These are phyloP conservation scores for Artemia franciscana DNA, from an alignment of 1,140 invertebrate species.

Conservation along the genomic window DNA sequence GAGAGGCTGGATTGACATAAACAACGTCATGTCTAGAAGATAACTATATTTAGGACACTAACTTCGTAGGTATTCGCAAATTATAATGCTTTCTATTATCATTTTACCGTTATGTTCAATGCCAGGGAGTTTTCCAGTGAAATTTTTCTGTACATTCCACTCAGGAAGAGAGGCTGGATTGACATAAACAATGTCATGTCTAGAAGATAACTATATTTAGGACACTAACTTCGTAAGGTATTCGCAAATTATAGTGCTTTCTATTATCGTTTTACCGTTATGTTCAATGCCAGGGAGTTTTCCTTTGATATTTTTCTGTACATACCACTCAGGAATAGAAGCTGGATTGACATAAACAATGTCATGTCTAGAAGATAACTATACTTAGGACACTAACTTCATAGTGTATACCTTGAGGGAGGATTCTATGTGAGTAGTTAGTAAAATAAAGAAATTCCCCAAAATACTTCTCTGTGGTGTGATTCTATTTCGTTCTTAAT, in stretches of 20 bases:
- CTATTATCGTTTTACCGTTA: conserved; percentile 36
- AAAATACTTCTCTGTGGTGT: too few species aligned
- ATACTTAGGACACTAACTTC: too few species aligned
- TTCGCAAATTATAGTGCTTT: conserved; percentile 56
- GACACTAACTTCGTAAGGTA: too few species aligned
- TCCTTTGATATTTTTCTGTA: conserved; percentile 39
- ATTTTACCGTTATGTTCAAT: conserved; percentile 37
- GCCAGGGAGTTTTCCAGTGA: conserved; percentile 52
- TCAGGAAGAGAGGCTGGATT: conserved; percentile 61
- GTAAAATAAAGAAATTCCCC: too few species aligned
- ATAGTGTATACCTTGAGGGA: too few species aligned
- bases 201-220: too few species aligned
- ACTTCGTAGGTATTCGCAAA: conserved; percentile 58
- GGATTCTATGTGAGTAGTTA: too few species aligned
- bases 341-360: conserved; percentile 58
- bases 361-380: conserved; percentile 39
- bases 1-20: conserved; percentile 51
- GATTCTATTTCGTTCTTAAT: too few species aligned
- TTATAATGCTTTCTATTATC: conserved; percentile 51
- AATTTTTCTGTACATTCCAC: conserved; percentile 46
- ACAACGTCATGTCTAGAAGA: conserved; percentile 48
- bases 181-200: conserved; percentile 61
- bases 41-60: too few species aligned
- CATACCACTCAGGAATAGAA: conserved; percentile 61
- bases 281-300: conserved; percentile 57